These are phyloP conservation scores for Lepus oiostolus DNA, from an alignment of 2,797 vertebrate species.

Conservation along the genomic window DNA sequence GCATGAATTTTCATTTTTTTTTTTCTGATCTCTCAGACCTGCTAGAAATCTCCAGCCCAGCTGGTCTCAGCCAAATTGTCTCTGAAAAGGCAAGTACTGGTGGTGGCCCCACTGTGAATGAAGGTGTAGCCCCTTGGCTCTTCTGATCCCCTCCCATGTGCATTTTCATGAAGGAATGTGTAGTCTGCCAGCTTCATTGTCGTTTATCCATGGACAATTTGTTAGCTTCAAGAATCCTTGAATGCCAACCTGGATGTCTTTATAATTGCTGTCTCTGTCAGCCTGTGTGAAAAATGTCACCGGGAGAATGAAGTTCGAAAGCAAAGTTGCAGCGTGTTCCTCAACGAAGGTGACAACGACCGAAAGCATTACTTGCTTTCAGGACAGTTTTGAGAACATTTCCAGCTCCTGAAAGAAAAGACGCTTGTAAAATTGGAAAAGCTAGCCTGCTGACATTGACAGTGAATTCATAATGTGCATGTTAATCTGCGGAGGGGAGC, in stretches of 20 bases:
- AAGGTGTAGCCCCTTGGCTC: neutral
- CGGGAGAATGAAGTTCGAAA: constrained; percentile 74
- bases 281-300: constrained; percentile 84
- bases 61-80: neutral
- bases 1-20: neutral
- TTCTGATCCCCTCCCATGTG: neutral
- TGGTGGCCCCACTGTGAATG: fast-evolving
- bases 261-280: constrained; percentile 86
- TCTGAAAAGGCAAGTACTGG: neutral
- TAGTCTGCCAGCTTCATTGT: constrained; percentile 87
- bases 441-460: constrained; percentile 76
- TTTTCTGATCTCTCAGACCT: neutral
- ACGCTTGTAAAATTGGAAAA: constrained; percentile 73
- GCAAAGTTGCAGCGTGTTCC: constrained; percentile 71
- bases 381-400: constrained; percentile 83
- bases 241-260: constrained; percentile 87
- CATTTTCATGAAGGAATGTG: constrained; percentile 85
- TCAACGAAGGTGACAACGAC: constrained; percentile 82
- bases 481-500: constrained; percentile 65
- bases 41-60: neutral
- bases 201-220: constrained; percentile 90
- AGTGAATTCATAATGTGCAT: constrained; percentile 72
- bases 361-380: constrained; percentile 81
- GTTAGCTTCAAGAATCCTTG: constrained; percentile 87
- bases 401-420: constrained; percentile 79